Evolutionary conservation across 2,888 invertebrate species (phyloP), one percentile per base, ranked within the genome.

Genomic region (Pasiphila rectangulata): DNA sequence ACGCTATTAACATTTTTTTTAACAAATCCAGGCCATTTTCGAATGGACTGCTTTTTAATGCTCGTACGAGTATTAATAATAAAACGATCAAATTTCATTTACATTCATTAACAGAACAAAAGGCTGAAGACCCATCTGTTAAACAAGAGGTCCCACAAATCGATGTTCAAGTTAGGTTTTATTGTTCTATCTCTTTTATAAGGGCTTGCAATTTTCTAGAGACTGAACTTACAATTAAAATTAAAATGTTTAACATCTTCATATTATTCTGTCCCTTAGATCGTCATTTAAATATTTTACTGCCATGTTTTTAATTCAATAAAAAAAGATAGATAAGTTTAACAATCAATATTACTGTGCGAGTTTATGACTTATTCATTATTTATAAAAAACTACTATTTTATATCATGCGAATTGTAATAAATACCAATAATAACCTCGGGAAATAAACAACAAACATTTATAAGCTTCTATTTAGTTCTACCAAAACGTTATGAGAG

Each of bases 121-220:
- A 52, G 49, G 36, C 50, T 23, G 46, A 51, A 52, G 48, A 47
- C 50, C 52, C 46, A 51, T 54, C 54, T 47, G 47, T 43, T 36
- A 16, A 17, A 54, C 54, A 57, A 57, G 38, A 32, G 44, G 49
- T 40, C 42, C 50, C 46, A 47, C 37, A 36, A 44, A 40, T 44
- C 34, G 39, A 35, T 21, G 15, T 10, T 12, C 21, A 19, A 48
- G 43, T 13, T 17, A 15, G 24, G 13, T 29, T 34, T 35, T 36
- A 25, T 10, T 35, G 7, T 9, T 12, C 12, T 9, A 39, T 15
- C 7, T 12, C 12, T 9, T 35, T 15, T 44, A 27, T 15, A 20
- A 29, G 19, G 13, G 35, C 45, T 32, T 29, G n/a, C 15, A 5
- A 13, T 15, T 29, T 30, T 27, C 12, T 4, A 30, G 13, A 16